These are phyloP conservation scores for Volucella inflata DNA, from an alignment of 2,888 invertebrate species.

Conservation along the genomic window DNA sequence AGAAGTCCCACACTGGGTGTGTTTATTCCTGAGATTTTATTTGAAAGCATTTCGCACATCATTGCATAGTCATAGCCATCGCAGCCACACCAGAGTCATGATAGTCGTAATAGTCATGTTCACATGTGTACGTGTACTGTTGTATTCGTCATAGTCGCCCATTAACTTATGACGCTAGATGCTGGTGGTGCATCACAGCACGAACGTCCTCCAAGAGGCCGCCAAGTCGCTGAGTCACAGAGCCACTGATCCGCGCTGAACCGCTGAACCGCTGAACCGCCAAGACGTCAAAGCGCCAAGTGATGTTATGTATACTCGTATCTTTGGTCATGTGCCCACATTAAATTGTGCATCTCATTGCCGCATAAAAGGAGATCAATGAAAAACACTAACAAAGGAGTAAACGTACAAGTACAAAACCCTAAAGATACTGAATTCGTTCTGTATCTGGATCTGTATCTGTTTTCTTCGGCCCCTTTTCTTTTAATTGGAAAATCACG, in stretches of 20 bases:
- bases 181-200: not conserved
- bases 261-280: not conserved
- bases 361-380: conserved; percentile 28
- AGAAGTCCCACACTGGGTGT: conserved; percentile 35
- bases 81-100: not conserved
- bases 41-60: conserved; percentile 48
- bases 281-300: conserved; percentile 23
- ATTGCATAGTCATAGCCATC: conserved; percentile 4
- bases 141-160: conserved; percentile 16
- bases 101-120: not conserved
- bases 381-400: not conserved
- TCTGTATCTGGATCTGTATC: conserved; percentile 16
- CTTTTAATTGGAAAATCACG: conserved; percentile 58
- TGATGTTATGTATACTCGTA: conserved; percentile 13
- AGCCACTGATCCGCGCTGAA: no score
- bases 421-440: conserved; percentile 12
- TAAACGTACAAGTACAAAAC: not conserved
- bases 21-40: not conserved
- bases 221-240: not conserved
- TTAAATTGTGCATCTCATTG: conserved; percentile 41
- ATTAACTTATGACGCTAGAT: conserved; percentile 33
- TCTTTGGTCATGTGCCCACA: conserved; percentile 35
- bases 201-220: conserved; percentile 52
- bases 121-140: no score
- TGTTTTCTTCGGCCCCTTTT: conserved; percentile 10